phyloP scores from a whole-genome alignment of 2,113 vertebrate species.

The Nibea coibor region DNA sequence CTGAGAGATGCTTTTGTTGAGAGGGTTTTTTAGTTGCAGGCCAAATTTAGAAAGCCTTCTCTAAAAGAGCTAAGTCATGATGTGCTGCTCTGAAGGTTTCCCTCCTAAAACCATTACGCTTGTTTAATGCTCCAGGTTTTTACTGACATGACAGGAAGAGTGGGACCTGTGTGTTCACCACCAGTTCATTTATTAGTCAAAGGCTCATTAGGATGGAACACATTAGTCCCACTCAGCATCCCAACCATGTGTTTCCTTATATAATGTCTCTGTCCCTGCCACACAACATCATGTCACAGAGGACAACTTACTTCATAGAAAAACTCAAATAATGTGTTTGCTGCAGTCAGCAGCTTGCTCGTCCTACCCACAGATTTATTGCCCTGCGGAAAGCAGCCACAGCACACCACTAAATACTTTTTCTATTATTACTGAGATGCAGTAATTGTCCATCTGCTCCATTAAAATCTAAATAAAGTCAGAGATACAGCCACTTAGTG shows the following conservation, averaged over 20 bases:
- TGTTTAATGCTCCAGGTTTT: background rate
- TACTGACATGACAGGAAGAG: constrained; percentile 9
- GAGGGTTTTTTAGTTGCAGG: background rate
- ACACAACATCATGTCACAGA: background rate
- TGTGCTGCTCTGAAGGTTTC: background rate
- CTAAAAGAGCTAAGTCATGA: background rate
- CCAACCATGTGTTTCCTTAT: background rate
- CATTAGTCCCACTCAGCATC: background rate
- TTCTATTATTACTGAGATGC: background rate
- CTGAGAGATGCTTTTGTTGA: background rate
- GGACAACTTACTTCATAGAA: background rate
- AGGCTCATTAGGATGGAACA: background rate
- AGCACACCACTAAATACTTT: background rate
- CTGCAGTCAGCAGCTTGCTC: background rate
- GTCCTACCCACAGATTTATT: background rate
- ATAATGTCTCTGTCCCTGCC: background rate
- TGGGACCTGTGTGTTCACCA: background rate
- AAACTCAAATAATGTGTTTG: background rate
- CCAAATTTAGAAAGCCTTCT: background rate
- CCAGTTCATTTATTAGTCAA: constrained; percentile 1
- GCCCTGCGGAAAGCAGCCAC: background rate
- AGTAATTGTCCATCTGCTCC: background rate
- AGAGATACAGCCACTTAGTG: background rate
- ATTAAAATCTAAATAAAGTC: background rate
- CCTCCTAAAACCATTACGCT: background rate